Evolutionary conservation across 30 jellyfish, hydroid and myxozoan species (phyloP).

Genomic region (Aurelia aurita complex sp. Pacific): DNA sequence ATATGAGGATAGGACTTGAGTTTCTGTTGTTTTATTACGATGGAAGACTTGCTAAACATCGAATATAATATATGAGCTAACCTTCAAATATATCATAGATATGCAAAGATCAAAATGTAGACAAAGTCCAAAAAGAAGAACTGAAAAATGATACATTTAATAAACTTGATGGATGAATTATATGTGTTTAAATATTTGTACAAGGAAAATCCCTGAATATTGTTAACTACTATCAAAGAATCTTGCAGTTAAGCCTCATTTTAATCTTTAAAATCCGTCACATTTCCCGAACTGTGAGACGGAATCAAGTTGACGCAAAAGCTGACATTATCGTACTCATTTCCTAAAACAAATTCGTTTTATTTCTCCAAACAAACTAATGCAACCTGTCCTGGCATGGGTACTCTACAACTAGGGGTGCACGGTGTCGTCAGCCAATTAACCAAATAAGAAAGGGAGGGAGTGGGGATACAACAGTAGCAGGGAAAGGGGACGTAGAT

Average conservation of each 20-base stretch:
- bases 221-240: constrained; percentile 4
- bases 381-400: too few species aligned
- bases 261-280: constrained; percentile 39
- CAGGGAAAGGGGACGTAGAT: background rate
- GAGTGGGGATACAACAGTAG: background rate
- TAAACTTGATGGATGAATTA: constrained; percentile 1
- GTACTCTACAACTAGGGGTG: too few species aligned
- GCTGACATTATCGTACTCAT: constrained; percentile 5
- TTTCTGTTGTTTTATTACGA: too few species aligned
- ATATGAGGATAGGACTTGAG: too few species aligned
- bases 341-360: too few species aligned
- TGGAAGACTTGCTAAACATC: too few species aligned
- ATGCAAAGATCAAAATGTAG: too few species aligned
- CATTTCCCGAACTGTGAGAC: constrained; percentile 61
- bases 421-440: too few species aligned
- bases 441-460: background rate
- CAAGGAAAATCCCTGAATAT: constrained; percentile 41
- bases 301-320: constrained; percentile 23
- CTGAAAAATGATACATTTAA: background rate
- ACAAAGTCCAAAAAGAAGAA: background rate
- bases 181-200: constrained; percentile 26
- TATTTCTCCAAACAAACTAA: too few species aligned
- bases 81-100: too few species aligned
- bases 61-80: too few species aligned
- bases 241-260: constrained; percentile 15